Evolutionary conservation across 2,888 invertebrate species (phyloP), one percentile per base, ranked within the genome.

Genomic region (Drosophila mimetica): DNA sequence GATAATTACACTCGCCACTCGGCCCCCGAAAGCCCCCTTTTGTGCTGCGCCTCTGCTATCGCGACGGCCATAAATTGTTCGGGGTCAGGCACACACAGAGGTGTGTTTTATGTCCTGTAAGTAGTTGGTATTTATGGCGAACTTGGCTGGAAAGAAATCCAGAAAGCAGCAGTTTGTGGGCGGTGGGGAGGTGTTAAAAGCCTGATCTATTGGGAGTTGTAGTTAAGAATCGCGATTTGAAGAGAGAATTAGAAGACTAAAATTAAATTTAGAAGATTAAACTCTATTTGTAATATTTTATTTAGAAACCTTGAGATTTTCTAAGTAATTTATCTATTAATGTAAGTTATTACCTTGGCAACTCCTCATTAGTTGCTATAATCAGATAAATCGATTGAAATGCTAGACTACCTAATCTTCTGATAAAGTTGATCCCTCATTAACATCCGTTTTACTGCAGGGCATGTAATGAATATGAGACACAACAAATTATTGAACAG

Each of bases 1-100:
- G 86, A 87, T 85, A 85, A 85, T 85, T 87, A 83, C 86, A 81
- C 66, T 71, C 75, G 36, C 48, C 46, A 57, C 61, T 65, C 65
- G 41, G 16, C 22, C 41, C 20, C 30, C 18, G 11, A 25, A 41
- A 42, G 13, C 18, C 22, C 52, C 48, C 60, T 22, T 41, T 14
- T 47, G 47, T 30, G 37, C 28, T 44, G 52, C n/a, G 50, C 44
- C 44, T 59, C 54, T 63, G 71, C 72, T 77, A 85, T 80, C 86
- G 76, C 65, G 53, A 69, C 58, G 57, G 72, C 74, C 76, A 86
- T 86, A 79, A 85, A 85, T 85, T 78, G 70, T 69, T 58, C 47
- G 57, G 67, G 69, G 67, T 67, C 69, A 57, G 69, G 60, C 60
- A 25, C 48, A 48, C 46, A 44, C 46, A 69, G 39, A 69, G 84